Evolutionary conservation across 2,797 vertebrate species (phyloP).

Genomic region (Phrynocephalus forsythii): DNA sequence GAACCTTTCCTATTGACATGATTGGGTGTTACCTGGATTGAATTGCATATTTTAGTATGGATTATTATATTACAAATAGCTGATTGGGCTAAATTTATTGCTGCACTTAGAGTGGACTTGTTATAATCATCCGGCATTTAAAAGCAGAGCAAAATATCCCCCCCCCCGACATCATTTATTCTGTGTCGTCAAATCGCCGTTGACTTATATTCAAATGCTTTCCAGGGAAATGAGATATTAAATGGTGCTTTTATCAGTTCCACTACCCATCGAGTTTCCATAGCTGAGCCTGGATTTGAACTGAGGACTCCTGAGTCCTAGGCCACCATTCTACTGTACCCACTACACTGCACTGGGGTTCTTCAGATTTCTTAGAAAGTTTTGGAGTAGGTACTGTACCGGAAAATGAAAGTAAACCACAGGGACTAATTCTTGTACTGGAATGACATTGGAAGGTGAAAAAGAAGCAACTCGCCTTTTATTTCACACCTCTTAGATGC

Average conservation of each 20-base stretch:
- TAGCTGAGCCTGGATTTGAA: too few relatives aligned
- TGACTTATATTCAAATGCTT: too few relatives aligned
- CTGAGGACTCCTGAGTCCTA: too few relatives aligned
- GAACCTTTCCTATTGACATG: background rate
- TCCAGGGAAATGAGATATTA: too few relatives aligned
- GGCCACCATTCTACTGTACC: too few relatives aligned
- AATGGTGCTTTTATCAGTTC: too few relatives aligned
- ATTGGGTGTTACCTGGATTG: slow-evolving; percentile 15
- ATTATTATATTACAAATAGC: slow-evolving; percentile 8
- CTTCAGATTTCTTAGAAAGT: background rate
- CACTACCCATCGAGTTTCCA: too few relatives aligned
- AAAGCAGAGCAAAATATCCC: background rate
- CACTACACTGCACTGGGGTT: background rate
- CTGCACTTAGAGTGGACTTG: background rate
- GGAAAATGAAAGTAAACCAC: background rate
- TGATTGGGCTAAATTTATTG: slow-evolving; percentile 1
- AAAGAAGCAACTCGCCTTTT: background rate
- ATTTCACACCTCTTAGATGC: background rate
- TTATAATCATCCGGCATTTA: background rate
- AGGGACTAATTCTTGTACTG: background rate
- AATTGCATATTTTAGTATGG: background rate
- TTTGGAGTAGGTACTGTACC: background rate
- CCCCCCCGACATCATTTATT: background rate
- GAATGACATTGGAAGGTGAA: background rate
- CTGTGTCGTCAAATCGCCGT: too few relatives aligned